Evolutionary conservation across 2,113 vertebrate species (phyloP), one percentile per base, ranked within the genome.

Genomic region (Microcebus tavaratra): DNA sequence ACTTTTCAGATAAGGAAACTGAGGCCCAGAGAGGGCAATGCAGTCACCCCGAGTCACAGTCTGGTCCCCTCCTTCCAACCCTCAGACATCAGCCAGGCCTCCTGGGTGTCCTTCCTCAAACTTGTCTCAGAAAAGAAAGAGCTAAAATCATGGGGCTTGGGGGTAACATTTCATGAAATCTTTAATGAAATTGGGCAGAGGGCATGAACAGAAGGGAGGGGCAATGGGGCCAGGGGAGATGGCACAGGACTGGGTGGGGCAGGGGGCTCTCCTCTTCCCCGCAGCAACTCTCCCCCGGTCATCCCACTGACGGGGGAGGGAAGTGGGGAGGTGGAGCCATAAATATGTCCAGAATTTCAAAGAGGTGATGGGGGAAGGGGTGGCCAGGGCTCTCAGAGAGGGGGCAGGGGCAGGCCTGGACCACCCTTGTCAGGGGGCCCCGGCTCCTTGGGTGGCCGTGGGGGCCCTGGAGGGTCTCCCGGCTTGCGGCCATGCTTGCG

Each of bases 401-500:
- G 97, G 72, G 98, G 98, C 94, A 98, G 78, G 89, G 98, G 98
- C 34, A 98, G 91, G 53, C 96, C 98, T 0, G 97, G 98, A 70
- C 98, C 91, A 9, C 97, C 96, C 96, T 98, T 98, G 45, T 98
- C 98, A 11, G 98, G 95, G 20, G 97, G 96, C 27, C 98, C 98
- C 0, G 96, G 96, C 65, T 98, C 98, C 97, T 98, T 98, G 36
- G 98, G 93, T 0, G 96, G 96, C 86, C 97, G 85, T 1, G 98
- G 97, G 25, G 96, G 96, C 6, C 98, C 98, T 0, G 99, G 99
- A 9, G 99, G 99, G 8, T 99, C 99, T 1, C 99, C 99, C 94
- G 99, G 99, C 94, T 99, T 99, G 92, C 99, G 99, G 31, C 99
- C 99, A 0, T 99, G 99, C 98, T 99, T 99, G 98, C 99, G 98